Base-by-base conservation (phyloP, 2,888 invertebrate genomes). In the Parnassius glacialis region DNA sequence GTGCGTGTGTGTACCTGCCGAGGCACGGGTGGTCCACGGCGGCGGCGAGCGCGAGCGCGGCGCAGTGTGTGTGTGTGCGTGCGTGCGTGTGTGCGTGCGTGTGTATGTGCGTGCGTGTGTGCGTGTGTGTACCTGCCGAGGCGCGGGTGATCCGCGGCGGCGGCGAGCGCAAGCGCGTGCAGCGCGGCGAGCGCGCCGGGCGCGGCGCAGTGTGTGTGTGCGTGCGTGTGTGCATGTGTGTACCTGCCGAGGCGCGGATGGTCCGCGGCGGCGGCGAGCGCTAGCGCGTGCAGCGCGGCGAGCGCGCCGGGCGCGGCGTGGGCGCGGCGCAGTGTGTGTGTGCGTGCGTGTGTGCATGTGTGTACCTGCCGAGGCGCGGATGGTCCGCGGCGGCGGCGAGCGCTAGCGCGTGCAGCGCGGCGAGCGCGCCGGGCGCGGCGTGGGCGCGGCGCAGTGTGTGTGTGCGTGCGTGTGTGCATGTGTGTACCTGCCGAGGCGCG, bases 151-250 rank as follows among this genome's bases (percentile, higher is more conserved):
- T 87, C 87, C 0, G 83, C 81, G 60, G 67, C 73, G 44, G 87
- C 87, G 42, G 83, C 84, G 5, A 77, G 66, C 2, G 83, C 79
- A 0, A 86, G 71, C 62, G 93, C 87, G 78, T 95, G 94, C 64
- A 96, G 87, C 16, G 66, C 69, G 41, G 64, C 68, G 51, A 71
- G 67, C 69, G 96, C 92, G 69, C 94, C 92, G 85, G 59, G 97
- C 85, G 96, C 96, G 74, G 94, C 94, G 66, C 16, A 16, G 93
- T 87, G 78, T 95, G 94, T 92, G 85, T 60, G 97, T 85, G 96
- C 96, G 74, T 16, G 94, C 94, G n/a, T n/a, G n/a, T 13, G 25
- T 51, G 25, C n/a, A 16, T 3, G 25, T 51, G 51, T 59, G 3
- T 9, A 95, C 96, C 95, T 94, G 76, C 97, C 97, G 44, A 97